These are phyloP conservation scores for Laothoe populi DNA, from an alignment of 2,888 invertebrate genomes.

Conservation along the genomic window DNA sequence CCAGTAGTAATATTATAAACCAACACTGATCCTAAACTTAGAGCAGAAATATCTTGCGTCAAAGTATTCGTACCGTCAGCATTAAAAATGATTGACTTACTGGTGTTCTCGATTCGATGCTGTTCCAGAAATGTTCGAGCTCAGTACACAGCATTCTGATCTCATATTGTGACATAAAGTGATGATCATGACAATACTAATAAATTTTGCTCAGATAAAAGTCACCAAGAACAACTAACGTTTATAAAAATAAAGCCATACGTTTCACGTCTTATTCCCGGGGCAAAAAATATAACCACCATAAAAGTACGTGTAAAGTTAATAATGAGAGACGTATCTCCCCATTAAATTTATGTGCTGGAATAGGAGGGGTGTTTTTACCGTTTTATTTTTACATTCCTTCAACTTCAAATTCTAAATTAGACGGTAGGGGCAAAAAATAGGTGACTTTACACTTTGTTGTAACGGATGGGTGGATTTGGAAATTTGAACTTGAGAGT, in stretches of 20 bases:
- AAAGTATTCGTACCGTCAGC: too few relatives aligned
- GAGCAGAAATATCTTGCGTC: too few relatives aligned
- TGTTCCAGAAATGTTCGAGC: too few relatives aligned
- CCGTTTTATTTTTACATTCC: conserved; percentile 18
- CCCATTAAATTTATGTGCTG: conserved; percentile 11
- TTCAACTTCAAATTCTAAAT: neutral
- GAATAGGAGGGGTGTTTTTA: conserved; percentile 1
- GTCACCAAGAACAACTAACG: neutral
- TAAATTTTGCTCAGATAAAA: neutral
- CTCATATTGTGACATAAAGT: too few relatives aligned
- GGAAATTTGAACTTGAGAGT: too few relatives aligned
- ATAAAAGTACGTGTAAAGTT: neutral
- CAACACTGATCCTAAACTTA: too few relatives aligned
- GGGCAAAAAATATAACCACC: neutral
- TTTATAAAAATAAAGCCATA: neutral
- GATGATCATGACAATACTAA: neutral
- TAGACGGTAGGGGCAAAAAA: neutral
- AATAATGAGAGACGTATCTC: conserved; percentile 10
- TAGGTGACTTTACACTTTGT: conserved; percentile 13
- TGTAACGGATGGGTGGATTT: conserved; percentile 2
- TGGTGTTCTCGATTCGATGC: too few relatives aligned
- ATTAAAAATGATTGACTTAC: too few relatives aligned
- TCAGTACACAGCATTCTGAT: too few relatives aligned
- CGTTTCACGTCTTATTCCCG: conserved; percentile 1
- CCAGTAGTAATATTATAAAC: too few relatives aligned